Base-by-base conservation (phyloP, 1,140 invertebrate genomes). In the Caenorhabditis briggsae region DNA sequence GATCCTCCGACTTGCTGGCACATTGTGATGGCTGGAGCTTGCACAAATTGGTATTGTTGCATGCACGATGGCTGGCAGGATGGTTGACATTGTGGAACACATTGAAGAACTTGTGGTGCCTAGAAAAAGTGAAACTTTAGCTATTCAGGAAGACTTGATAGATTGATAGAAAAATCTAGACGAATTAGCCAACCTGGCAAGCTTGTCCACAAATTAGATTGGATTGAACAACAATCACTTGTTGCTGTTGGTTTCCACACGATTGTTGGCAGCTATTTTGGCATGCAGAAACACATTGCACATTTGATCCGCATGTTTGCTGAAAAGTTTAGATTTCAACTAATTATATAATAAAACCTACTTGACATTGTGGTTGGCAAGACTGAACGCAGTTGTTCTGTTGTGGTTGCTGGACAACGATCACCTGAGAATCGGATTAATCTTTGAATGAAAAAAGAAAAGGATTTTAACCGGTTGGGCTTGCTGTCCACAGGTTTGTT, bases 1-100 rank as follows among this genome's bases (percentile, higher is more conserved):
- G 43, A 55, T 25, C 46, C 41, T 33, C 55, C 58, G 33, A 83
- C 82, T 74, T 87, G 87, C n/a, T 85, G 85, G 83, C 89, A 90
- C 83, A 90, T 86, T 46, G 86, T 88, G 65, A 89, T 90, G 41
- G 89, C 82, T 18, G 89, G 84, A 23, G 87, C 87, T 55, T 90
- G 89, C 11, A 86, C 58, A 85, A 53, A 83, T 41, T 88, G 84
- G 18, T 48, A 70, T 50, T 86, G 88, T 41, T 88, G 58, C 9
- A 78, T 89, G 50, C 87, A 89, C 14, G 65, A 25, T 20, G 70
- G 86, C 82, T 85, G 70, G 74, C 88, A 89, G 33, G 85, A 56
- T 50, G 89, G 89, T 56, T 88, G 88, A 56, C 89, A 89, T 64
- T 89, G 88, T 23, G 89, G 89, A 14, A 84, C 83, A 74, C 89